Percentiles rank a stretch among this genome's conserved stretches.
phyloP scores from a whole-genome alignment of 2,797 vertebrate species.

The Parauchenoglanis ngamensis region DNA sequence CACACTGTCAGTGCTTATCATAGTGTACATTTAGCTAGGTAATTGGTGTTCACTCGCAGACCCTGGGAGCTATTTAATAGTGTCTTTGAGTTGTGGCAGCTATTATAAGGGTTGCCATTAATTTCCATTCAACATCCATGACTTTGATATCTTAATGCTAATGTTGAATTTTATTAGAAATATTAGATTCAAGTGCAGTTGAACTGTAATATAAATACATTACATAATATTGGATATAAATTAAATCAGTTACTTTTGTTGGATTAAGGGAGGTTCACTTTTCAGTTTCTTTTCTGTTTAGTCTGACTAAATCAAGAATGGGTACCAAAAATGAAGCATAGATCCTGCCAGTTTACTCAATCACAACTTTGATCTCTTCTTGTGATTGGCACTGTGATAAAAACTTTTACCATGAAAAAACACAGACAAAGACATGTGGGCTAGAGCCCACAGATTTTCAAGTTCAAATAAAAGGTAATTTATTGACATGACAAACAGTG shows the following conservation, averaged over 20 bases:
- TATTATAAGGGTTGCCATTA: conserved; percentile 33
- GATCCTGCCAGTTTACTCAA: neutral
- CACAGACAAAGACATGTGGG: neutral
- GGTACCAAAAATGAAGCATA: neutral
- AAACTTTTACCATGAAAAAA: neutral
- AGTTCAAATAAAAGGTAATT: neutral
- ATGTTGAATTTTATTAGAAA: neutral
- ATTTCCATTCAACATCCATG: conserved; percentile 26
- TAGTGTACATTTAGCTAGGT: conserved; percentile 24
- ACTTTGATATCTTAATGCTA: neutral
- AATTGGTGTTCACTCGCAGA: conserved; percentile 28
- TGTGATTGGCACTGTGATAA: neutral
- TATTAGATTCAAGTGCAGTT: neutral
- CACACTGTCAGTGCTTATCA: conserved; percentile 27
- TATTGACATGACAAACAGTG: neutral
- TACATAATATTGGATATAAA: neutral
- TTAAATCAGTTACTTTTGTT: neutral
- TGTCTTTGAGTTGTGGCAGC: neutral
- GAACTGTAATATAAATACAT: neutral
- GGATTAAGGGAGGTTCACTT: neutral
- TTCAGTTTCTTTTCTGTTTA: neutral
- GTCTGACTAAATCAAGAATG: neutral
- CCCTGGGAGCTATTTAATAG: conserved; percentile 36
- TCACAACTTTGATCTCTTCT: neutral
- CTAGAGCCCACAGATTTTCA: neutral